Base-by-base conservation (phyloP, 2,797 vertebrate species). In the Calcarius lapponicus region DNA sequence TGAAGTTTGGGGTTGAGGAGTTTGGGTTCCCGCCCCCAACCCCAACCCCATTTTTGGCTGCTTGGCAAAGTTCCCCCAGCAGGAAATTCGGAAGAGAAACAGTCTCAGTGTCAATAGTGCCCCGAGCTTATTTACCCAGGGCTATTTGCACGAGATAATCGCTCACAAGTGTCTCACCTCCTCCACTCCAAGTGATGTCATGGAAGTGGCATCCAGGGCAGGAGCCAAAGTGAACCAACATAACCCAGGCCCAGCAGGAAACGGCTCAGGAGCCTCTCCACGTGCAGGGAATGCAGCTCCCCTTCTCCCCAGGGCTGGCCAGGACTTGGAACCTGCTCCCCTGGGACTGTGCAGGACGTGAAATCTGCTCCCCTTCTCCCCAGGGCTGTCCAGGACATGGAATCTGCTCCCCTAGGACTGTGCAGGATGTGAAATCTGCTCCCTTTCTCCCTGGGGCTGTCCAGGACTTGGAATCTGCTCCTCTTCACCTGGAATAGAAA, bases 71-170 rank as follows among this genome's bases (percentile, higher is more conserved):
- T 53, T 75, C 45, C 65, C 25, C 45, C 61, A 85, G 80, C 80
- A 94, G 95, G 88, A 95, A 96, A 95, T 88, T 56, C 51, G 85
- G 92, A 95, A 95, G 89, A 97, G 95, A 96, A 94, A 88, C 73
- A 72, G 88, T 91, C 56, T 85, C 71, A 21, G 76, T 80, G 75
- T 96, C 87, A 69, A 85, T 87, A 92, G 87, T 56, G 91, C 45
- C 3, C 89, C 19, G 45, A 81, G 45, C 32, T 66, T 96, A 40
- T 97, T 97, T 88, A 62, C 88, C 88, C 66, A 38, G 67, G 80
- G 66, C 94, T 92, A 76, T 98, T 98, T 98, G 96, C 96, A 92
- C 97, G 96, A 93, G 97, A 97, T 97, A 98, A 97, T 95, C 75
- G 13, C 71, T 51, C 79, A n/a, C 47, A 42, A 93, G 87, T 72